Evolutionary conservation across 2,888 invertebrate species (phyloP).

Genomic region (Invenusta paracnida): DNA sequence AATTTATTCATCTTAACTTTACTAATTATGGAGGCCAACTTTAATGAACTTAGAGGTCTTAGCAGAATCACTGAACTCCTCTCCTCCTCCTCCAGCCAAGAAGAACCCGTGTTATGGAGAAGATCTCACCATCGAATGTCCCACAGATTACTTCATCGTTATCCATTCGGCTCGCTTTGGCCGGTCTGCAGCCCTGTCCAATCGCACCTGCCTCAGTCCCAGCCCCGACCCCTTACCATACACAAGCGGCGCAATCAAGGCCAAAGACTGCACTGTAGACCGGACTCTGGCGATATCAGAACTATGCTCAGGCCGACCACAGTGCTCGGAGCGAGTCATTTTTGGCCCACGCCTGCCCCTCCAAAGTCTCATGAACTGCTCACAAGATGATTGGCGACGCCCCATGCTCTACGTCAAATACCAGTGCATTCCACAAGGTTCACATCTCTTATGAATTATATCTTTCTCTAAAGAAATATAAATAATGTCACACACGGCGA

Average conservation of each 20-base stretch:
- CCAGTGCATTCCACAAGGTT: not conserved
- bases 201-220: not conserved
- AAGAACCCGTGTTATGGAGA: not conserved
- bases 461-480: too few relatives aligned
- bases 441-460: too few relatives aligned
- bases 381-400: not conserved
- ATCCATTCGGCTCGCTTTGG: not conserved
- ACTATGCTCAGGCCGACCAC: not conserved
- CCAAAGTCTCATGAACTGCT: not conserved
- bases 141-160: not conserved
- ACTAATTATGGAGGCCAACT: too few relatives aligned
- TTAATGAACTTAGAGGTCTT: too few relatives aligned
- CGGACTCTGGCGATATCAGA: not conserved
- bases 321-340: not conserved
- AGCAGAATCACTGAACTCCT: too few relatives aligned
- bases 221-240: not conserved
- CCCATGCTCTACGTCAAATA: not conserved
- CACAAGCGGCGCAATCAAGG: not conserved
- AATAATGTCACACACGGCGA: too few relatives aligned
- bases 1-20: too few relatives aligned
- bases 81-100: not conserved
- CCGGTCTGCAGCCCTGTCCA: not conserved
- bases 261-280: not conserved
- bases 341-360: not conserved
- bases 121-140: not conserved